Percentiles rank a stretch among this genome's conserved stretches.
phyloP scores from a whole-genome alignment of 2,113 vertebrate species.

The Australoheros scitulus region DNA sequence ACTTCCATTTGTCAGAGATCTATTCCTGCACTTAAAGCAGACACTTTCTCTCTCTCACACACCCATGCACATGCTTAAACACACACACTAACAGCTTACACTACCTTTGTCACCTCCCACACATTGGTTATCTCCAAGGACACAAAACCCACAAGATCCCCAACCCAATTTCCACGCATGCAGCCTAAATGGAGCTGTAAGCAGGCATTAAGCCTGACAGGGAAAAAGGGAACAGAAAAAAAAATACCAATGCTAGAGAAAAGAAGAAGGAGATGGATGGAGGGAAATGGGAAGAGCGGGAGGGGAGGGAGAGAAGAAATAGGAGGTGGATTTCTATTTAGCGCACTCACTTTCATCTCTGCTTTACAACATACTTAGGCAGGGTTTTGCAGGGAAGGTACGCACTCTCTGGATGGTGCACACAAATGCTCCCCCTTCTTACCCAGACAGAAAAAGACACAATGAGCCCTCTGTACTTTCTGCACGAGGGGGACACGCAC shows the following conservation, averaged over 20 bases:
- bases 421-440: conserved; percentile 41
- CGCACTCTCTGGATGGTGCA: conserved; percentile 34
- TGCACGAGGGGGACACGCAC: conserved; percentile 49
- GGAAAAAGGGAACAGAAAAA: conserved; percentile 62
- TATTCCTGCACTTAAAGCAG: conserved; percentile 76
- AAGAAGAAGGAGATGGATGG: conserved; percentile 55
- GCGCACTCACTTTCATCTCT: conserved; percentile 68
- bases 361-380: conserved; percentile 69
- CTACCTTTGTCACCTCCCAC: conserved; percentile 81
- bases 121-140: conserved; percentile 79
- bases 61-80: conserved; percentile 16
- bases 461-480: conserved; percentile 73
- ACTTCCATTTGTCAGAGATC: conserved; percentile 73
- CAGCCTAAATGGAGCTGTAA: conserved; percentile 76
- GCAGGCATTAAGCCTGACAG: conserved; percentile 74
- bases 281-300: conserved; percentile 42
- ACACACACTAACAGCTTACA: conserved; percentile 62
- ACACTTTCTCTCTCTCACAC: conserved; percentile 37
- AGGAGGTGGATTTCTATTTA: conserved; percentile 71
- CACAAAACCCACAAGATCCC: conserved; percentile 79
- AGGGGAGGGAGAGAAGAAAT: conserved; percentile 38
- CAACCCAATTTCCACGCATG: conserved; percentile 78
- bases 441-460: conserved; percentile 62
- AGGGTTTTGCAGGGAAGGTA: conserved; percentile 44
- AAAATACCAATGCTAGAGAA: conserved; percentile 51